Conservation (phyloP, 1,140 invertebrate genomes). For the Eriocheir sinensis region DNA sequence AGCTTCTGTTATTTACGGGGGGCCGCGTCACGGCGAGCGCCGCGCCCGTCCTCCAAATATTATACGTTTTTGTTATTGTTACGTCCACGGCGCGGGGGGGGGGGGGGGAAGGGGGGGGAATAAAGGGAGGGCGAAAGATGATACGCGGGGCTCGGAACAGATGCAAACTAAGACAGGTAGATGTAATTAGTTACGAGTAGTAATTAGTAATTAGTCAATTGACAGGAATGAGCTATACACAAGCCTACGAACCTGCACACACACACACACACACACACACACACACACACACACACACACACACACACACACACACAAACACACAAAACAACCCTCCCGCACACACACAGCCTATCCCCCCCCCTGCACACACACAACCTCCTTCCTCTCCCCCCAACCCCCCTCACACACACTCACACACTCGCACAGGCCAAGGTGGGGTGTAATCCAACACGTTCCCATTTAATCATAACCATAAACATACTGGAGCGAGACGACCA, state of each 20-base stretch:
- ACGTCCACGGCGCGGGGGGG: background rate
- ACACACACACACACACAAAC: constrained; percentile 48
- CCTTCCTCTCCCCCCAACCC: too few species aligned
- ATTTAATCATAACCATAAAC: constrained; percentile 32
- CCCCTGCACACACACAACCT: too few species aligned
- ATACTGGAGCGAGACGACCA: constrained; percentile 22
- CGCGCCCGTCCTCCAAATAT: constrained; percentile 19
- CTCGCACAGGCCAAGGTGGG: background rate
- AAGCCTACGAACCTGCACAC: background rate
- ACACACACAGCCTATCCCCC: too few species aligned
- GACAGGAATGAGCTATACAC: constrained; percentile 24
- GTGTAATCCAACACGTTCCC: background rate
- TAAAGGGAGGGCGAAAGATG: background rate
- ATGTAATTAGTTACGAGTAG: constrained; percentile 36
- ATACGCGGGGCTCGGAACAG: background rate
- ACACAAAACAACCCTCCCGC: constrained; percentile 17
- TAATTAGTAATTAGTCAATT: constrained; percentile 11
- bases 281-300: constrained; percentile 47
- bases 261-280: constrained; percentile 48
- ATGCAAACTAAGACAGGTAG: constrained; percentile 36
- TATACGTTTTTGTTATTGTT: constrained; percentile 26
- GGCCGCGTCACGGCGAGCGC: background rate
- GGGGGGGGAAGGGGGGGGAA: background rate
- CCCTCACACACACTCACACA: constrained; percentile 41
- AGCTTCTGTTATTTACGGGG: constrained; percentile 23